Evolutionary conservation across 2,113 vertebrate species (phyloP).

Genomic region (Corythoichthys intestinalis): DNA sequence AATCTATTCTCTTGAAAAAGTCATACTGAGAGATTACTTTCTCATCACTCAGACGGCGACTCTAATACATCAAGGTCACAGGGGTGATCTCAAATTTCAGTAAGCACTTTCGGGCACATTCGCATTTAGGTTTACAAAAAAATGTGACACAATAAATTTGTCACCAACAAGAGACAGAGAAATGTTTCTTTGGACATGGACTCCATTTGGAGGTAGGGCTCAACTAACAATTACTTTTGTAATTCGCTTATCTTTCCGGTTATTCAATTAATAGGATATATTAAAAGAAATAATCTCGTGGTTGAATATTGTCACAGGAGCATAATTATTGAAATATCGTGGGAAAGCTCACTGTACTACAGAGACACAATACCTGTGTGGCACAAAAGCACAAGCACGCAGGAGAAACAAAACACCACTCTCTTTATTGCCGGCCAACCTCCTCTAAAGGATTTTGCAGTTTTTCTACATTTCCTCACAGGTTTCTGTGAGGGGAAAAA

Average conservation of each 20-base stretch:
- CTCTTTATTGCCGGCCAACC: too few species aligned
- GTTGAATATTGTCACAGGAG: too few species aligned
- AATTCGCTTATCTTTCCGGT: neutral
- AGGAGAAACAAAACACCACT: too few species aligned
- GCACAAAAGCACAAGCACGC: too few species aligned
- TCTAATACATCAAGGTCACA: slow-evolving; percentile 50
- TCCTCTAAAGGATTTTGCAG: too few species aligned
- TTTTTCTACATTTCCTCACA: too few species aligned
- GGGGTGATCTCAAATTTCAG: slow-evolving; percentile 21
- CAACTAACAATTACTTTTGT: neutral
- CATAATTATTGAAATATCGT: too few species aligned
- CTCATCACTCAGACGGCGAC: slow-evolving; percentile 48
- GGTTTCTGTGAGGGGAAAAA: too few species aligned
- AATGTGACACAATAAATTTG: slow-evolving; percentile 44
- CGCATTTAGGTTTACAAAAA: slow-evolving; percentile 49
- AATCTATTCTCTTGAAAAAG: slow-evolving; percentile 61
- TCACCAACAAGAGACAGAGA: slow-evolving; percentile 43
- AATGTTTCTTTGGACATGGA: neutral
- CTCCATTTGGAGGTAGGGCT: too few species aligned
- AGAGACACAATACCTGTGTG: too few species aligned
- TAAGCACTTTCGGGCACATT: slow-evolving; percentile 37
- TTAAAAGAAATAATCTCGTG: neutral
- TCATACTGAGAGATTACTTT: slow-evolving; percentile 58
- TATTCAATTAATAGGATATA: too few species aligned
- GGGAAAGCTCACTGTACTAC: too few species aligned